Evolutionary conservation across 35 echinoderm and acorn worm species (phyloP), one percentile per base, ranked within the genome.

Genomic region (Apostichopus japonicus): DNA sequence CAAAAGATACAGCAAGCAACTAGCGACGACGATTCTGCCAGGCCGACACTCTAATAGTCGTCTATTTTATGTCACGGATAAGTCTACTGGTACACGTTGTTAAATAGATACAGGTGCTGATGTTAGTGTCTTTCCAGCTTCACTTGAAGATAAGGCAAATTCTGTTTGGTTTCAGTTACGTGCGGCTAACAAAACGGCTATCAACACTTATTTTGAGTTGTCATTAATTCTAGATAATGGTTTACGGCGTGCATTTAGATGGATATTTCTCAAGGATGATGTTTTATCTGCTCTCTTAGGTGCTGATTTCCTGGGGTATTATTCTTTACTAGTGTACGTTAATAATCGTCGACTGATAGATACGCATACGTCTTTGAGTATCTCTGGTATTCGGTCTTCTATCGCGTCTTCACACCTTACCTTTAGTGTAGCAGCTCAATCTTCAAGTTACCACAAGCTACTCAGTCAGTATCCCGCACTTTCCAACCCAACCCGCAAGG

Each of bases 191-290:
- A 8, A 83, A 83, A 83, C 24, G 4, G 10, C 6, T 51, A 83
- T 83, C 16, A 8, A 33, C 53, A 14, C 53, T 19, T 83, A 10
- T 83, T 27, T 9, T 51, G 14, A 81, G 10, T 55, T 83, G 54
- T 90, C 67, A 8, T 23, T 77, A 11, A 90, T 71, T 7, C 57
- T 90, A 27, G 71, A 90, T 24, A n/a, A 78, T 54, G 88, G 73
- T 11, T 14, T 75, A 52, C 65, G 93, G 17, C 77, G 75, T 6
- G 19, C 55, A 8, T 58, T 62, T 15, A 15, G 70, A 10, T 89
- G 55, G 91, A 17, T 95, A 10, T 95, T 92, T 55, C 4, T 92
- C 8, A 80, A 93, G 11, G 94, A 90, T 17, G 94, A 95, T 15
- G 82, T 95, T 19, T n/a, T 91, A 0, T 23, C 33, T 21, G 53